phyloP scores from a whole-genome alignment of 2,113 vertebrate species.

The Phodopus roborovskii region DNA sequence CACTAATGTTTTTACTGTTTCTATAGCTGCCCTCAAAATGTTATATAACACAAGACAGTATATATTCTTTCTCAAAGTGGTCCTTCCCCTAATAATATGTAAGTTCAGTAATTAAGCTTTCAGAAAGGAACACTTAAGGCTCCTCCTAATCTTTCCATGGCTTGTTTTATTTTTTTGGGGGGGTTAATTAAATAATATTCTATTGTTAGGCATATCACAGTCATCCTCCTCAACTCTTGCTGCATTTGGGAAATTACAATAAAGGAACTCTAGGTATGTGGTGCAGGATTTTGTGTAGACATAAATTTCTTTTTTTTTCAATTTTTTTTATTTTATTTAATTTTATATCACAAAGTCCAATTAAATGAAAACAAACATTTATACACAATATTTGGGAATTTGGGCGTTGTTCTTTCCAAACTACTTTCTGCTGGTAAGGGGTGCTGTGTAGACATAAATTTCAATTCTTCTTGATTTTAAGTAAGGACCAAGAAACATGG shows the following conservation, averaged over 20 bases:
- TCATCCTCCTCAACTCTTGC: background rate
- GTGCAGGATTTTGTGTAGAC: background rate
- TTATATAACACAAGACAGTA: background rate
- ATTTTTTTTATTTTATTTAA: too few relatives aligned
- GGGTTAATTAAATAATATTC: background rate
- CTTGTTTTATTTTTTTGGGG: background rate
- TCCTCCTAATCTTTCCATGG: background rate
- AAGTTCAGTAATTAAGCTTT: background rate
- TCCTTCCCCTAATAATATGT: background rate
- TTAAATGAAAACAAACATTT: too few relatives aligned
- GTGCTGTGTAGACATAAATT: background rate
- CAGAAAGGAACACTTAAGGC: background rate
- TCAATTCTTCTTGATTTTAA: background rate
- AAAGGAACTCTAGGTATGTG: background rate
- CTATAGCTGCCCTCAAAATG: background rate
- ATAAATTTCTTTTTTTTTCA: too few relatives aligned
- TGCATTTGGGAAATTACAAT: background rate
- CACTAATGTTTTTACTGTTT: background rate
- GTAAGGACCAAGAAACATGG: background rate
- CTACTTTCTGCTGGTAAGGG: too few relatives aligned
- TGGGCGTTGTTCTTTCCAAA: too few relatives aligned
- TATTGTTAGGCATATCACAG: background rate
- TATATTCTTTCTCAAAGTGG: background rate
- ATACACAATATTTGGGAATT: too few relatives aligned
- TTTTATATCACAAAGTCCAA: too few relatives aligned